Base-by-base conservation (phyloP, 2,797 vertebrate species). In the Acridotheres tristis region DNA sequence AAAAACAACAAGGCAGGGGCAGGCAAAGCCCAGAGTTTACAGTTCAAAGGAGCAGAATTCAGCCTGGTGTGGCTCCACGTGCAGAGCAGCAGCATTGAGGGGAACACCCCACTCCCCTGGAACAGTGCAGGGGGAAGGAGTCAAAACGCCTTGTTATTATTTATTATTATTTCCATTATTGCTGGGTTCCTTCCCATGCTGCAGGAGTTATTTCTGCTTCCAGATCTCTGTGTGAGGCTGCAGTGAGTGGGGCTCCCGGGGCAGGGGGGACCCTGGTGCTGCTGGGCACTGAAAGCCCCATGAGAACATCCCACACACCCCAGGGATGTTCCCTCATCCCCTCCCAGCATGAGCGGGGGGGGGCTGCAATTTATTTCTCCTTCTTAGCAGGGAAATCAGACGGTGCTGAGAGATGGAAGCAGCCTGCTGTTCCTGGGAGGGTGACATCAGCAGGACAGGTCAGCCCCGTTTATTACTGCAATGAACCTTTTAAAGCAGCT, bases 371-470 rank as follows among this genome's bases (percentile, higher is more conserved):
- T 85, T 17, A 18, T 62, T 80, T 22, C 55, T 68, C 51, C 63
- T 36, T 19, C 75, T 42, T 18, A 63, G 83, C 58, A 26, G 82
- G 92, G 58, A 93, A 96, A 96, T 91, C 85, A 23, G 93, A 16
- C 2, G 54, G 88, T 71, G 89, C 96, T 42, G 88, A 76, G 87
- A 67, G 91, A 45, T 47, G 50, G 92, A 81, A 62, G 71, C 55
- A 88, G 69, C 87, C 85, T 9, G 36, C 29, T 57, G 94, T 25
- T 94, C 78, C 90, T 71, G 95, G 89, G 94, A 94, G 84, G 71
- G 48, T 26, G 34, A 77, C 83, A 63, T 11, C 84, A 89, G 92
- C 89, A 62, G 80, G 89, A 81, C 77, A 53, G 95, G 95, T 67
- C 85, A 94, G 92, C 85, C 63, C 51, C 3, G 3, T 16, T 91